Percentiles rank a stretch among this genome's conserved stretches.
phyloP scores from a whole-genome alignment of 2,797 vertebrate species.

The Tinamus major region DNA sequence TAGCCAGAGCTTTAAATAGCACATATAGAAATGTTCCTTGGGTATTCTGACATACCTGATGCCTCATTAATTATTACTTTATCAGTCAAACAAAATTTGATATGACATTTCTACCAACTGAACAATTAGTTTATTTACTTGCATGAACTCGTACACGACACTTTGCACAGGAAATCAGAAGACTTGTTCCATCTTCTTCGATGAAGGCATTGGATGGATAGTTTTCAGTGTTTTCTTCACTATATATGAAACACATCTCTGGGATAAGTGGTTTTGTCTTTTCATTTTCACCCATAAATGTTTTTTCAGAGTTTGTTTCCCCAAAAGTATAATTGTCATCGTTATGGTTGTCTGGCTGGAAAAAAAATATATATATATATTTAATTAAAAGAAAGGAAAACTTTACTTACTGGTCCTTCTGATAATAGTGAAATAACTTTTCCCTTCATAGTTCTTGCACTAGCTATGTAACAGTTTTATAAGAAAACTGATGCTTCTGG shows the following conservation, averaged over 20 bases:
- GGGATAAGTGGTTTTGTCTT: constrained; percentile 93
- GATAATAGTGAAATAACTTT: neutral
- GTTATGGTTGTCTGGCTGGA: constrained; percentile 85
- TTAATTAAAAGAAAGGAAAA: constrained; percentile 23
- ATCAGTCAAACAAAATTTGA: neutral
- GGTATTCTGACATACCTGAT: neutral
- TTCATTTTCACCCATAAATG: constrained; percentile 30
- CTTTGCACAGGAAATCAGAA: constrained; percentile 89
- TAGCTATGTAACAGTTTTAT: neutral
- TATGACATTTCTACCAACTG: neutral
- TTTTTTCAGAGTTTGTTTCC: constrained; percentile 72
- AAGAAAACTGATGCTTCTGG: constrained; percentile 14
- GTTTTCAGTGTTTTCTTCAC: constrained; percentile 88
- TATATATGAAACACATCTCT: constrained; percentile 96
- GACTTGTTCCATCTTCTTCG: constrained; percentile 93
- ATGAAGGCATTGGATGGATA: constrained; percentile 89
- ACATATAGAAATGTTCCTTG: neutral
- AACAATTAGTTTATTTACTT: constrained; percentile 85
- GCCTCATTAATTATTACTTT: neutral
- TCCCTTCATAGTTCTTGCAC: neutral
- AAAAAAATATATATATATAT: constrained; percentile 23
- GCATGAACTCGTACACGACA: constrained; percentile 94
- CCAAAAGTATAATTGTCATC: constrained; percentile 72
- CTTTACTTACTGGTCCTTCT: neutral
- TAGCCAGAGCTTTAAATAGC: neutral